These are phyloP conservation scores for Eretmodus cyanostictus DNA, from an alignment of 2,113 vertebrate species.

Conservation along the genomic window DNA sequence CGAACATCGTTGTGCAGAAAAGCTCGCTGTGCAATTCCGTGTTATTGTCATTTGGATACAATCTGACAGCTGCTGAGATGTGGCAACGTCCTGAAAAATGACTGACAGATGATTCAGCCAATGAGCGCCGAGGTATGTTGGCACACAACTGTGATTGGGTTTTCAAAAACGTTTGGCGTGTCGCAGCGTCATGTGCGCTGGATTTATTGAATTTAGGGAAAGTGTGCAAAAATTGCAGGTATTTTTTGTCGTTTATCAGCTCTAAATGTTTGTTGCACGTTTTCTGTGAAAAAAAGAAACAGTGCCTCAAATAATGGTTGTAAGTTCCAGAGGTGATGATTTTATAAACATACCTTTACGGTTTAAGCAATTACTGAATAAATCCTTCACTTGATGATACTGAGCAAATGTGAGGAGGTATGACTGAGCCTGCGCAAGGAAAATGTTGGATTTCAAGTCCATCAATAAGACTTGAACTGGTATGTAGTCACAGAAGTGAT, in stretches of 20 bases:
- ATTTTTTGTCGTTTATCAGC: neutral
- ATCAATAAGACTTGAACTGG: neutral
- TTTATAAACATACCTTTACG: neutral
- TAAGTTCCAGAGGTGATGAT: neutral
- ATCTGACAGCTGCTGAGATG: slow-evolving; percentile 43
- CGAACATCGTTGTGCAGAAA: neutral
- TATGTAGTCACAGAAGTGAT: neutral
- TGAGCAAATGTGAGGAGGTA: neutral
- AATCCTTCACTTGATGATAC: neutral
- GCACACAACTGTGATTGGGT: neutral
- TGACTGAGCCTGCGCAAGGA: neutral
- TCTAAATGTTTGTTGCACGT: neutral
- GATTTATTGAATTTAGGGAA: neutral
- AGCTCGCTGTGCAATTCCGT: neutral
- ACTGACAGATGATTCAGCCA: slow-evolving; percentile 1
- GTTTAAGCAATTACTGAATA: neutral
- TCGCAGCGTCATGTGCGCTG: neutral
- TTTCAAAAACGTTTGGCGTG: rapidly evolving
- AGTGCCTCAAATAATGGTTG: neutral
- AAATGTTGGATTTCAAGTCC: neutral
- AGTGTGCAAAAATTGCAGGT: neutral
- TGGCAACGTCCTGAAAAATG: neutral
- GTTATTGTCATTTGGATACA: neutral
- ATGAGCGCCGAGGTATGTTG: neutral
- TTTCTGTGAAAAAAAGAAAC: neutral